A percentile compares a stretch with the other conserved stretches of the same genome.
These are phyloP conservation scores for Acromyrmex charruanus DNA, from an alignment of 1,140 invertebrate species.

Conservation along the genomic window DNA sequence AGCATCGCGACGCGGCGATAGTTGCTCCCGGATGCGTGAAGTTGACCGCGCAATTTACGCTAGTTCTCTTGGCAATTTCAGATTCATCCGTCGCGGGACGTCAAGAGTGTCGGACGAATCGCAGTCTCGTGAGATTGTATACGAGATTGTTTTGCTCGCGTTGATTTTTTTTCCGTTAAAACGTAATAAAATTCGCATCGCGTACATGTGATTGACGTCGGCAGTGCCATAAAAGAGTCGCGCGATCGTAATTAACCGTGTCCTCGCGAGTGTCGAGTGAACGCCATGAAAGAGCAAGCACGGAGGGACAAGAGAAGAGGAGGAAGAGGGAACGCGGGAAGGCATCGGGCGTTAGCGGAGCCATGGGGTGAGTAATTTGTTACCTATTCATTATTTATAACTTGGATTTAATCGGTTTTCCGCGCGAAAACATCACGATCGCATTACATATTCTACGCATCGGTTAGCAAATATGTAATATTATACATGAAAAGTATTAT, in stretches of 20 bases:
- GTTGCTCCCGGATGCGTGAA: constrained; percentile 8
- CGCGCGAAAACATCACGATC: not conserved
- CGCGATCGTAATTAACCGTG: not conserved
- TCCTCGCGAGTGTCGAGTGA: not conserved
- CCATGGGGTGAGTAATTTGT: not conserved
- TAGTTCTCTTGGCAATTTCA: not conserved
- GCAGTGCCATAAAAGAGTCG: not conserved
- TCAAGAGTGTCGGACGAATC: not conserved
- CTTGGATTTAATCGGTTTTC: not conserved
- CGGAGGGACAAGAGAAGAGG: not conserved
- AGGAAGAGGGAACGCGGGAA: not conserved
- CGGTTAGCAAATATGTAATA: not conserved
- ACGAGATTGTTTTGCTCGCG: not conserved
- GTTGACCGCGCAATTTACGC: constrained; percentile 1
- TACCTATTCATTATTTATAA: not conserved
- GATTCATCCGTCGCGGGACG: not conserved
- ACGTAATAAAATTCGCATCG: not conserved
- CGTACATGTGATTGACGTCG: not conserved
- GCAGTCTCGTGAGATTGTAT: not conserved
- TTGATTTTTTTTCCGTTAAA: not conserved
- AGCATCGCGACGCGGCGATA: not conserved
- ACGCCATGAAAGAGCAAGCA: not conserved
- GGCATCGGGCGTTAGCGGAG: not conserved
- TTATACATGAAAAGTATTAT: not conserved
- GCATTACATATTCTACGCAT: not conserved